Evolutionary conservation across 1,140 invertebrate species (phyloP), one percentile per base, ranked within the genome.

Genomic region (Pectinophora gossypiella): DNA sequence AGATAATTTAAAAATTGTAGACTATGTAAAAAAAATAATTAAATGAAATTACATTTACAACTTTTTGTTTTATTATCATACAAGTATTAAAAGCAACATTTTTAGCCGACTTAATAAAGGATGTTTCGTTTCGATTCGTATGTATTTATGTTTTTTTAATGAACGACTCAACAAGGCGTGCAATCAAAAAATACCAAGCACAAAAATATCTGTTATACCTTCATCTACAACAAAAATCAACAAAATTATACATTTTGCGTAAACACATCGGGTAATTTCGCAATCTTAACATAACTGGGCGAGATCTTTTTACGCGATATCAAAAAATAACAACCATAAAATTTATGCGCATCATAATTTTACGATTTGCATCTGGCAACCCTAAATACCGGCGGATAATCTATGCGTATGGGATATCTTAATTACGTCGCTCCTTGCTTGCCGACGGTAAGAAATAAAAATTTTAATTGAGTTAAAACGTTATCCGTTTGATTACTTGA

Each of bases 381-480:
- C 36, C 36, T 40, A 40, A 40, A 2, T 1, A 7, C 16, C 7
- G 16, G 7, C 16, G 16, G 6, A 13, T 40, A 40, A 40, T 40
- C 36, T 40, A 40, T 18, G 36, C 36, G 36, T 40, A 40, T 15
- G 7, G 16, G 36, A 40, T 40, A 40, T 40, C 36, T 40, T 40
- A 15, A 3, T 40, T 38, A 13, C 36, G 1, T 18, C 7, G 36
- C 36, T 13, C 35, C 35, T 40, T 27, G 23, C 12, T n/a, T 16
- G 16, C 36, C 36, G 36, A 18, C 5, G 23, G 23, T 12, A 6
- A 16, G n/a, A 40, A 40, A 40, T 40, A 40, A 40, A n/a, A 40
- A 40, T 40, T 40, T 40, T 40, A 40, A 40, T 40, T 40, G 36
- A 40, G 36, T 40, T 40, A 40, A 40, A 40, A 40, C n/a, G 13